Conservation (phyloP, 2,888 invertebrate species). For the Leptinotarsa juncta region DNA sequence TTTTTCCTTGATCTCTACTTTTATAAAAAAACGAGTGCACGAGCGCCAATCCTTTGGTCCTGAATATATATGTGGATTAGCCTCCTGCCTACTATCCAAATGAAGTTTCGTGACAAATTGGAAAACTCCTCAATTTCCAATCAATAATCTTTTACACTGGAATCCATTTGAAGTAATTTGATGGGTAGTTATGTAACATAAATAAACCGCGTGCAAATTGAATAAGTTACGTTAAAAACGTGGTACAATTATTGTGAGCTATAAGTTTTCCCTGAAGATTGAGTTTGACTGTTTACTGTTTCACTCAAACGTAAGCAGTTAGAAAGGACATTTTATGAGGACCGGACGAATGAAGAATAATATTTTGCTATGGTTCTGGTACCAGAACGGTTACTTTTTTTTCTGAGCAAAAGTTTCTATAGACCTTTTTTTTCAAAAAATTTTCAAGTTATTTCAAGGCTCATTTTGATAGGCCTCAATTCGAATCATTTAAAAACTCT, state of each 20-base stretch:
- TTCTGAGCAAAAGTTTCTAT: too few species aligned
- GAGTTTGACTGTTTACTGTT: background rate
- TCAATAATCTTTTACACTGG: background rate
- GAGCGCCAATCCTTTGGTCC: background rate
- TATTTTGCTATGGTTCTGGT: too few species aligned
- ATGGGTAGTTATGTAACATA: background rate
- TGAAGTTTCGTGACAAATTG: background rate
- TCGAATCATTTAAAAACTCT: too few species aligned
- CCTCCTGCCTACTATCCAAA: constrained; percentile 2
- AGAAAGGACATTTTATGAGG: too few species aligned
- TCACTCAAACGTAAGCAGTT: background rate
- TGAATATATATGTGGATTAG: background rate
- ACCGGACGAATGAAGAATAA: too few species aligned
- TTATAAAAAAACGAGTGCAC: too few species aligned
- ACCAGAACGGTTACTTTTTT: too few species aligned
- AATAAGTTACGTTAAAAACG: background rate
- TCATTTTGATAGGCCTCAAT: too few species aligned
- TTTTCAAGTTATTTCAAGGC: too few species aligned
- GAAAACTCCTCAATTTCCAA: constrained; percentile 2
- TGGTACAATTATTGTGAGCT: background rate
- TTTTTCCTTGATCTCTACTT: too few species aligned
- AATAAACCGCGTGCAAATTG: background rate
- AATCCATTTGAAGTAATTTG: constrained; percentile 3
- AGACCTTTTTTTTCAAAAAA: too few species aligned
- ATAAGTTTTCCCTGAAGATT: background rate